phyloP scores from a whole-genome alignment of 2,888 invertebrate genomes.

The Syrphus vitripennis region DNA sequence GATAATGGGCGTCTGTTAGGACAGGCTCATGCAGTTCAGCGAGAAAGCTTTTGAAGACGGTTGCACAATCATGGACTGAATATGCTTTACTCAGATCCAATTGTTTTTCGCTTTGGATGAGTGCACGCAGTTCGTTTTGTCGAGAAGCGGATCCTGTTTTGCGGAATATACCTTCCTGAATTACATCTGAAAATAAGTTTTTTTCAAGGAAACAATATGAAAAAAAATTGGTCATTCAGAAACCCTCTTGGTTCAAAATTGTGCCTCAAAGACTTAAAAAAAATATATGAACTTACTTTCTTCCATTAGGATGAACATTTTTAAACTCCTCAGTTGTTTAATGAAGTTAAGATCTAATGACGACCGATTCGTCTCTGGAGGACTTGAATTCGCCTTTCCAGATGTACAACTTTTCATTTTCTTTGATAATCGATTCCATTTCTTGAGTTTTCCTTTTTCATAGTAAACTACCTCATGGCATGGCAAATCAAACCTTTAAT shows the following conservation, averaged over 20 bases:
- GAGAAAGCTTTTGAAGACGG: slow-evolving; percentile 93
- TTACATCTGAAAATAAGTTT: slow-evolving; percentile 85
- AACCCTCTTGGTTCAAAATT: too few relatives aligned
- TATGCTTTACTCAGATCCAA: slow-evolving; percentile 88
- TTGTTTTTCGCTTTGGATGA: slow-evolving; percentile 86
- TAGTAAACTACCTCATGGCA: slow-evolving; percentile 85
- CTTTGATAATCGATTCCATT: slow-evolving; percentile 89
- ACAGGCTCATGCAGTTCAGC: slow-evolving; percentile 94
- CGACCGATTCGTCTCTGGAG: slow-evolving; percentile 79
- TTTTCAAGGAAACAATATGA: too few relatives aligned
- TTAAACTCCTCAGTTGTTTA: slow-evolving; percentile 89
- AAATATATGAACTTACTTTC: slow-evolving; percentile 90
- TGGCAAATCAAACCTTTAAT: slow-evolving; percentile 82
- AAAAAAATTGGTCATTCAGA: too few relatives aligned
- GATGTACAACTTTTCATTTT: slow-evolving; percentile 85
- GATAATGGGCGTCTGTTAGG: slow-evolving; percentile 85
- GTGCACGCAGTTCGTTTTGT: slow-evolving; percentile 90
- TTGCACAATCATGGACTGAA: slow-evolving; percentile 95
- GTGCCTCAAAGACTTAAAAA: too few relatives aligned
- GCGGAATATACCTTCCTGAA: slow-evolving; percentile 94
- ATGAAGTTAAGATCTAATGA: slow-evolving; percentile 86
- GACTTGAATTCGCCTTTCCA: slow-evolving; percentile 73
- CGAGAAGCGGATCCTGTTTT: slow-evolving; percentile 94
- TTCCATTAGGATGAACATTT: slow-evolving; percentile 89
- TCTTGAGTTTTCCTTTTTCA: slow-evolving; percentile 90